Evolutionary conservation across 92 coral and sea anemone genomes (phyloP).

Genomic region (Umimayanthus kanabou): DNA sequence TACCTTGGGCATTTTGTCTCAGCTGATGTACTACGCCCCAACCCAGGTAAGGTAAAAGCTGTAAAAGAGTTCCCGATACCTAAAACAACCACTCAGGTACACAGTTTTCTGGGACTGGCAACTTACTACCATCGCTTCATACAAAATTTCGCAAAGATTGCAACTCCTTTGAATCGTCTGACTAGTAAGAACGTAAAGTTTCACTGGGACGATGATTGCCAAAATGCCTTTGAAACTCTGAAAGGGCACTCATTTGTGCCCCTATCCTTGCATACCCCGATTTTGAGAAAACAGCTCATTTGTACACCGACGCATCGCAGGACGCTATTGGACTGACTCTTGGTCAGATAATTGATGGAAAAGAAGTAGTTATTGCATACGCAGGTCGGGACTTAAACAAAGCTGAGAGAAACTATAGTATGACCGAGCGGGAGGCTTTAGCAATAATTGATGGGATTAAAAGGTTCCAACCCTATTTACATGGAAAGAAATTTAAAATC

Average conservation of each 20-base stretch:
- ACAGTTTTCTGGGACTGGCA: neutral
- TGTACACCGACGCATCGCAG: slow-evolving; percentile 5
- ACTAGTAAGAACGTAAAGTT: too few species aligned
- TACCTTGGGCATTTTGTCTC: neutral
- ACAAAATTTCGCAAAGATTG: neutral
- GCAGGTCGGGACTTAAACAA: slow-evolving; percentile 38
- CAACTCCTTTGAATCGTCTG: too few species aligned
- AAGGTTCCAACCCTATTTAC: slow-evolving; percentile 41
- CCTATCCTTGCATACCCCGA: slow-evolving; percentile 39
- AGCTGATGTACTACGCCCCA: neutral
- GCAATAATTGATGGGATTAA: slow-evolving; percentile 45
- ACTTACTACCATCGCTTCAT: neutral
- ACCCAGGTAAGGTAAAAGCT: neutral
- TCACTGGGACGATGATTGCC: neutral
- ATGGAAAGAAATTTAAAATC: slow-evolving; percentile 38
- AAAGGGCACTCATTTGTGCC: slow-evolving; percentile 26
- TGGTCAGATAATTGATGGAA: neutral
- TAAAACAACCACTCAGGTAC: neutral
- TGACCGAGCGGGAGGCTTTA: slow-evolving; percentile 47
- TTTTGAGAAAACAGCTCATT: slow-evolving; percentile 6
- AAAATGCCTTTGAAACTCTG: slow-evolving; percentile 25
- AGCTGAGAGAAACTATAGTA: slow-evolving; percentile 41
- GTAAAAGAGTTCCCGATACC: neutral
- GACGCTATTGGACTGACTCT: too few species aligned
- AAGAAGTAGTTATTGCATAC: slow-evolving; percentile 50